Percentiles rank a stretch among this genome's conserved stretches.
These are phyloP conservation scores for Phymorhynchus buccinoides DNA, from an alignment of 1,140 invertebrate species.

Conservation along the genomic window DNA sequence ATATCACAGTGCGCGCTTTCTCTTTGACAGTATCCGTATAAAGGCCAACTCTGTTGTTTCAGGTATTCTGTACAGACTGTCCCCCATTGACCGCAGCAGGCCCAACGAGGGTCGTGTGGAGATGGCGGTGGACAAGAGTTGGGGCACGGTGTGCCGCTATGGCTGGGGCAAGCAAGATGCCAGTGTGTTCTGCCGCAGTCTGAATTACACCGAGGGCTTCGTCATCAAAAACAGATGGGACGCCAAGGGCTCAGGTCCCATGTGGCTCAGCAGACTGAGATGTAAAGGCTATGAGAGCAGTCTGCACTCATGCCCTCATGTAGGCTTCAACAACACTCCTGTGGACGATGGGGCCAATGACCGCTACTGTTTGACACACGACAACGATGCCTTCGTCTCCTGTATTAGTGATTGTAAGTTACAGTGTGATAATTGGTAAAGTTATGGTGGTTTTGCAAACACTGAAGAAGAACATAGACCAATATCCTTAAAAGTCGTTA, in stretches of 20 bases:
- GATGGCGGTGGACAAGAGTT: conserved; percentile 76
- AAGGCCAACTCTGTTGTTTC: too few species aligned
- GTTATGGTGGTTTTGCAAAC: too few species aligned
- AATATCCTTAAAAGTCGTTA: too few species aligned
- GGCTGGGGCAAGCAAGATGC: conserved; percentile 63
- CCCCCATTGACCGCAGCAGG: neutral
- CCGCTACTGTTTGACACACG: conserved; percentile 53
- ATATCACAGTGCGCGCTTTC: too few species aligned
- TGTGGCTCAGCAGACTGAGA: conserved; percentile 64
- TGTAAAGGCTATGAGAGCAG: conserved; percentile 61
- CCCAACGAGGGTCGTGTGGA: conserved; percentile 80
- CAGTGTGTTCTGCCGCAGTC: conserved; percentile 59
- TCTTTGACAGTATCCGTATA: too few species aligned
- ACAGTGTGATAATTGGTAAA: too few species aligned
- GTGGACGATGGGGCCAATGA: conserved; percentile 3
- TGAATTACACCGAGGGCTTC: conserved; percentile 58
- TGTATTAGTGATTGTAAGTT: conserved; percentile 64
- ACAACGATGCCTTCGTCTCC: conserved; percentile 66
- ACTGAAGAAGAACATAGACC: too few species aligned
- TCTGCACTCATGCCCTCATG: conserved; percentile 57
- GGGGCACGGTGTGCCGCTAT: conserved; percentile 69
- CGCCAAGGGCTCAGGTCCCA: conserved; percentile 60
- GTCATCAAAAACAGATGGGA: conserved; percentile 49
- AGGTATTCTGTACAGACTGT: conserved; percentile 45
- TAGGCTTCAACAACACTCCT: conserved; percentile 58